Evolutionary conservation across 2,113 vertebrate genomes (phyloP), one percentile per base, ranked within the genome.

Genomic region (Cyanoramphus novaezelandiae): DNA sequence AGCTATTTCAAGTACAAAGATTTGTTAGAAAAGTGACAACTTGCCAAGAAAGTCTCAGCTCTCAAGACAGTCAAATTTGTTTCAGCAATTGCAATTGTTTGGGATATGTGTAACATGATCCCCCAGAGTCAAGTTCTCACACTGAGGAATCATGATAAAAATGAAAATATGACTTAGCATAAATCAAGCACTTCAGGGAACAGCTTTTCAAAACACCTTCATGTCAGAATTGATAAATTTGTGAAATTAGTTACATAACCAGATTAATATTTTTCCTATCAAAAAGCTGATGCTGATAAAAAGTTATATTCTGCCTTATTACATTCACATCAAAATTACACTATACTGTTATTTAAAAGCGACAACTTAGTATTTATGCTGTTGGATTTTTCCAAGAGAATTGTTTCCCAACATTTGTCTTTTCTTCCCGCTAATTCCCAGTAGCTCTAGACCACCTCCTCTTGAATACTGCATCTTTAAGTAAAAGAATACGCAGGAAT

Each of bases 11-110:
- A 86, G 69, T 10, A 76, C n/a, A 88, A 82, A 84, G 62, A 77
- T 50, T 49, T 90, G 78, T 55, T 93, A 88, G 43, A 52, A 49
- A 95, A 93, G 64, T 76, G 90, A 97, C 93, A 97, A 93, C 47
- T 95, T 95, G 85, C 90, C 82, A 96, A 93, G 68, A 72, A 91
- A 93, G 72, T 63, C 82, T 95, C 86, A 83, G 50, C 41, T 92
- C 88, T 90, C 79, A 92, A 94, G 67, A 79, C 75, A 92, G 74
- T 72, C 76, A 95, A 69, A 94, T 84, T 63, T 71, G 43, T 68
- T 90, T 91, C 88, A 95, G 87, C 27, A 81, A 85, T 41, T 88
- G 67, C 86, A 80, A 53, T 23, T 92, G 80, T 65, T 92, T 80
- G 60, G 89, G 88, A 77, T 88, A 76, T 12, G 49, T 81, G 88